phyloP scores from a whole-genome alignment of 2,797 vertebrate species.

The Peromyscus nudipes region DNA sequence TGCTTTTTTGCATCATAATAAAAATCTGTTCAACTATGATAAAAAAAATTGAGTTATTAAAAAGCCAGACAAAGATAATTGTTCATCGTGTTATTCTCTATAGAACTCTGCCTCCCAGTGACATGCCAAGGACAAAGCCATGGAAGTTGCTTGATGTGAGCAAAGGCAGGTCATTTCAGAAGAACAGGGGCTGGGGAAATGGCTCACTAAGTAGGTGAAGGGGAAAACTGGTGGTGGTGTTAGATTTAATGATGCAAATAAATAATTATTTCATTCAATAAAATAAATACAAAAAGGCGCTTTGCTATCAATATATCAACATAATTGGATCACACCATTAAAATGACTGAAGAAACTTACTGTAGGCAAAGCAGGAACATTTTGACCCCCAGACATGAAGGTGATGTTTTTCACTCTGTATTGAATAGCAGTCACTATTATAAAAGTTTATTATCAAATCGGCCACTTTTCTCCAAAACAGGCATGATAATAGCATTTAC shows the following conservation, averaged over 20 bases:
- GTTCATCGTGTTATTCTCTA: neutral
- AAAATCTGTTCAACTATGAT: neutral
- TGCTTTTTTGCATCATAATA: neutral
- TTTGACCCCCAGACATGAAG: conserved; percentile 40
- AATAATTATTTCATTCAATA: conserved; percentile 38
- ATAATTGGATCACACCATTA: conserved; percentile 48
- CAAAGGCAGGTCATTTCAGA: neutral
- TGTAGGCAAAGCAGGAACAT: neutral
- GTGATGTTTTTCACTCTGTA: neutral
- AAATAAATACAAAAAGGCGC: neutral
- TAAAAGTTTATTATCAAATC: conserved; percentile 32
- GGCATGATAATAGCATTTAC: conserved; percentile 7
- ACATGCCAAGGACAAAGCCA: neutral
- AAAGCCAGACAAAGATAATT: neutral
- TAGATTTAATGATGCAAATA: conserved; percentile 17
- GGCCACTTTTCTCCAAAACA: conserved; percentile 24
- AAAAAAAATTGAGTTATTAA: neutral
- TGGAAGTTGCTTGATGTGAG: neutral
- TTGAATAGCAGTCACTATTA: neutral
- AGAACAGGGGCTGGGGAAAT: neutral
- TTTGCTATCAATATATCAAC: conserved; percentile 35
- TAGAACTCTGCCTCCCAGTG: neutral
- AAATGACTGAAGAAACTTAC: conserved; percentile 43
- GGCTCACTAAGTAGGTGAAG: neutral
- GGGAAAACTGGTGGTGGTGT: neutral